Evolutionary conservation across 2,797 vertebrate genomes (phyloP), one percentile per base, ranked within the genome.

Genomic region (Schizopygopsis pylzovi): DNA sequence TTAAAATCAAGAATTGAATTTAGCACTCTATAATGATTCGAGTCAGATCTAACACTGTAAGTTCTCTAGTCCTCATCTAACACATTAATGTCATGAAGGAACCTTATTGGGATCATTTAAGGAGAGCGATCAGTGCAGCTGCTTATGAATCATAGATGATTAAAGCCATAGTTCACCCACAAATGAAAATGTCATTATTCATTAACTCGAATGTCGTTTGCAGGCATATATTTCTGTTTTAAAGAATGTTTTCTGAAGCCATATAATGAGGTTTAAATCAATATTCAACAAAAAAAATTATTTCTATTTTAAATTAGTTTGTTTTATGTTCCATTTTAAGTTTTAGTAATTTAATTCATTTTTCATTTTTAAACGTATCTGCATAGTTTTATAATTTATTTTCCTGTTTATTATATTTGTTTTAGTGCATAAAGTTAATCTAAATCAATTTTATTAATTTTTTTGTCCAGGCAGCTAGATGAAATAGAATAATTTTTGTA

Each of bases 31-130:
- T 28, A 61, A 61, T 25, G 59, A 65, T 65, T 65, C 63, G 13
- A 56, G n/a, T 61, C 54, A 78, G 54, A 61, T 59, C 43, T 22
- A 56, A 79, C 56, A 80, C 25, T 33, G 16, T 80, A 63, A 47
- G 25, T 68, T 15, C 3, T 71, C 13, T 41, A 41, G 67, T 71
- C 33, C 67, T 81, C 52, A 54, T 81, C 20, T 70, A 18, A 54
- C 33, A 70, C 65, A 70, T 41, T 41, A 41, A 13, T 70, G 79
- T 3, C 33, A 15, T 37, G 43, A 52, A 49, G 63, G 20, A 39
- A 18, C 63, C 22, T 70, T 54, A 41, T 81, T 49, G 20, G 47
- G 20, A 20, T 25, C 8, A 12, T 65, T 80, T 47, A 11, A 81
- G 63, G 63, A 39, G 12, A 52, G 22, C 7, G 1, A n/a, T 68